Evolutionary conservation across 2,888 invertebrate genomes (phyloP).

Genomic region (Cheilosia grossa): DNA sequence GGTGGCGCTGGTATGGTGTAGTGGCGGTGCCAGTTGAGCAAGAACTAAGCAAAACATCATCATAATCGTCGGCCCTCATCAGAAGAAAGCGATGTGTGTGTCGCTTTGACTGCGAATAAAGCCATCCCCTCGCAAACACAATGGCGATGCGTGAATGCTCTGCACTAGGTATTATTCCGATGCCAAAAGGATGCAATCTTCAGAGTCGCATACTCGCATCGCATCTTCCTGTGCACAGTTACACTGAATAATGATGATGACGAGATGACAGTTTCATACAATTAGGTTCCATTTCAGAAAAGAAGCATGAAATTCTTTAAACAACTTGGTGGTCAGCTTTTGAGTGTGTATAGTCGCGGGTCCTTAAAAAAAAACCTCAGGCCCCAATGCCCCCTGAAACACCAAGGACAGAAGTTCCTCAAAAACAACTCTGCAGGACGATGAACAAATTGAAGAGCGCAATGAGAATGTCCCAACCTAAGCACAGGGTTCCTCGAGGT

Average conservation of each 20-base stretch:
- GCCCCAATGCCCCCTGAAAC: no score
- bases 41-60: constrained; percentile 13
- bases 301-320: no score
- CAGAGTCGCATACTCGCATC: neutral
- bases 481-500: no score
- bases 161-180: neutral
- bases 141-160: constrained; percentile 27
- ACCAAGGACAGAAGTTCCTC: no score
- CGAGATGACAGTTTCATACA: neutral
- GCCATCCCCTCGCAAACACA: neutral
- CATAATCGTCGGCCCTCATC: constrained; percentile 26
- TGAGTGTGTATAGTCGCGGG: no score
- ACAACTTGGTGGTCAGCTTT: no score
- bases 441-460: no score
- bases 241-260: constrained; percentile 18
- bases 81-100: constrained; percentile 12
- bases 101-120: constrained; percentile 10
- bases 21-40: neutral
- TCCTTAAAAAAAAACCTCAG: no score
- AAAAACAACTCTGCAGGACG: no score
- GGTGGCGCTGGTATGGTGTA: no score
- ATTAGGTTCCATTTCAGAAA: neutral
- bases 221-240: constrained; percentile 15
- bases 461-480: no score
- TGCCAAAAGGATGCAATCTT: constrained; percentile 12